These are phyloP conservation scores for Laterallus jamaicensis DNA, from an alignment of 2,113 vertebrate species.

Conservation along the genomic window DNA sequence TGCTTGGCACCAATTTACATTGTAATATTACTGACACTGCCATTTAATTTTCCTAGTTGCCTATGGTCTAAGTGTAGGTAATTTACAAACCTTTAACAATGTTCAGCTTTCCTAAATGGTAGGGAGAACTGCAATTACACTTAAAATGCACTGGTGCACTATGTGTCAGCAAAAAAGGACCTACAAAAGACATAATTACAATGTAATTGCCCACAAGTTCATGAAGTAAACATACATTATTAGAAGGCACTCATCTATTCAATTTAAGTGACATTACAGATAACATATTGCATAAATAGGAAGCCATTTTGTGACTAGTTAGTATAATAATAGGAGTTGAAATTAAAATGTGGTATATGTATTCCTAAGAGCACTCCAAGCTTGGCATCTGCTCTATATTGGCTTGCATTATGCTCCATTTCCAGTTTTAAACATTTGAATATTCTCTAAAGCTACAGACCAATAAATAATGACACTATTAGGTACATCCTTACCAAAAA, in stretches of 20 bases:
- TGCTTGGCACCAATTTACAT: conserved; percentile 67
- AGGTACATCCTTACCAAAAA: not conserved
- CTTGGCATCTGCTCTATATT: conserved; percentile 63
- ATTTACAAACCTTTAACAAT: conserved; percentile 82
- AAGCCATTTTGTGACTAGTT: conserved; percentile 77
- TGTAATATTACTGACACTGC: conserved; percentile 76
- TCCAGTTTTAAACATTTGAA: conserved; percentile 53
- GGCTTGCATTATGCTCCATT: conserved; percentile 46
- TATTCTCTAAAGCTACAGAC: conserved; percentile 34
- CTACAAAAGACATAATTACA: conserved; percentile 83
- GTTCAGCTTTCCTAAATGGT: conserved; percentile 79
- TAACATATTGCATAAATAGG: conserved; percentile 79
- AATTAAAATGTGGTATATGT: conserved; percentile 74
- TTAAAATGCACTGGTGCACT: conserved; percentile 77
- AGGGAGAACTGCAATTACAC: conserved; percentile 81
- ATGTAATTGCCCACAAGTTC: conserved; percentile 82
- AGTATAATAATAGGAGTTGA: conserved; percentile 75
- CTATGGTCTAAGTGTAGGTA: conserved; percentile 82
- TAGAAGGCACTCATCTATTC: conserved; percentile 79
- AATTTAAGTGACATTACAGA: conserved; percentile 79
- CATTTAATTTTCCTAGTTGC: conserved; percentile 77
- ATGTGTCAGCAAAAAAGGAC: conserved; percentile 79
- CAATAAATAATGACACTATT: not conserved
- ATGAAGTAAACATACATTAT: conserved; percentile 85
- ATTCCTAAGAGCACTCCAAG: conserved; percentile 68